Percentiles rank a stretch among this genome's conserved stretches.
Conservation (phyloP, 2,888 invertebrate genomes). For the Chalcis sispes region DNA sequence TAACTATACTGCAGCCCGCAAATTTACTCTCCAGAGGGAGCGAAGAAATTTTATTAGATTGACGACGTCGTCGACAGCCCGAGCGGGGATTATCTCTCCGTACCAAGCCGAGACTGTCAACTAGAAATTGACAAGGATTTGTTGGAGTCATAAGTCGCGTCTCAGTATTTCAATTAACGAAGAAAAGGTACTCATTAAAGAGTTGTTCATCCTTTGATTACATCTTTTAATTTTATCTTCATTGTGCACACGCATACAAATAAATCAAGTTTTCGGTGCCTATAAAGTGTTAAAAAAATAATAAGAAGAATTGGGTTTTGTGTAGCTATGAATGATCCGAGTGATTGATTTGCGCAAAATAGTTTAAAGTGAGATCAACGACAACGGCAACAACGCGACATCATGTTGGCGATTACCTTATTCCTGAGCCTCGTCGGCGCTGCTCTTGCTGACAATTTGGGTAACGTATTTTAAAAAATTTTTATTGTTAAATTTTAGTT, state of each 20-base stretch:
- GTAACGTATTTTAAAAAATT: conserved; percentile 65
- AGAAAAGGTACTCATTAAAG: conserved; percentile 7
- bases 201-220: not conserved
- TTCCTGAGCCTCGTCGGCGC: conserved; percentile 55
- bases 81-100: conserved; percentile 20
- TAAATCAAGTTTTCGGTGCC: not conserved
- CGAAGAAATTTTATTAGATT: conserved; percentile 32
- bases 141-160: not conserved
- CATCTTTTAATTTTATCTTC: not conserved
- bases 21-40: conserved; percentile 23
- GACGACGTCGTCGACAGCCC: conserved; percentile 29
- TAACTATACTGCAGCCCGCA: not conserved
- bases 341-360: conserved; percentile 28
- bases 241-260: not conserved
- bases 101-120: not conserved
- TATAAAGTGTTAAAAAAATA: not conserved
- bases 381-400: conserved; percentile 39
- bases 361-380: conserved; percentile 21
- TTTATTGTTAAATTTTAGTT: no score
- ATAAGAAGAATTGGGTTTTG: conserved; percentile 6
- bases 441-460: conserved; percentile 66
- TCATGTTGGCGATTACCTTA: conserved; percentile 61
- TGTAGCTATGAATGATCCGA: conserved; percentile 43
- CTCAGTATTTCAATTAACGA: not conserved
- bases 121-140: conserved; percentile 9